These are phyloP conservation scores for Drosophila hawaiiensis DNA, from an alignment of 2,888 invertebrate species.

Conservation along the genomic window DNA sequence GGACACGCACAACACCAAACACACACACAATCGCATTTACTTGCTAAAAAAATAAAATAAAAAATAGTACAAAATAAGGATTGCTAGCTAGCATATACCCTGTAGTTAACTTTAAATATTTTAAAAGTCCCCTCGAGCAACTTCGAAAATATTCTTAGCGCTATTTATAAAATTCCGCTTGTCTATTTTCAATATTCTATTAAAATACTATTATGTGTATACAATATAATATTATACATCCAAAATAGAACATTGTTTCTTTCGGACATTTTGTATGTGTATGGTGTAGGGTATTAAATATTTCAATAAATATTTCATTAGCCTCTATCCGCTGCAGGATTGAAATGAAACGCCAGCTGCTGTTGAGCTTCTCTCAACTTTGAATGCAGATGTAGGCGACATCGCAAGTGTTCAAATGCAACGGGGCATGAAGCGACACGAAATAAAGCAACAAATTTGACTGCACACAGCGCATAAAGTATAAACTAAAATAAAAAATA, in stretches of 20 bases:
- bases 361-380: slow-evolving; percentile 30
- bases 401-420: slow-evolving; percentile 72
- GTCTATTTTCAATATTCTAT: background rate
- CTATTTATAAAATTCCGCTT: background rate
- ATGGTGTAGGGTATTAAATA: slow-evolving; percentile 4
- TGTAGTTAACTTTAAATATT: background rate
- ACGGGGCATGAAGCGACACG: slow-evolving; percentile 67
- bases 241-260: background rate
- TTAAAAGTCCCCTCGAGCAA: background rate
- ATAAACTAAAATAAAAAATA: slow-evolving; percentile 5
- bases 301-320: background rate
- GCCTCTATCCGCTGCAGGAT: slow-evolving; percentile 1
- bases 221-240: background rate
- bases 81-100: background rate
- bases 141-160: background rate
- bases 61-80: background rate
- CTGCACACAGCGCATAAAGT: slow-evolving; percentile 35
- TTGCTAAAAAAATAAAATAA: slow-evolving; percentile 7
- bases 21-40: slow-evolving; percentile 5
- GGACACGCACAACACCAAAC: slow-evolving; percentile 36
- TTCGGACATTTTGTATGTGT: background rate
- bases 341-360: slow-evolving; percentile 45
- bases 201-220: background rate
- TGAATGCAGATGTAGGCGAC: slow-evolving; percentile 54
- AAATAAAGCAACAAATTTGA: slow-evolving; percentile 62